Evolutionary conservation across 2,113 vertebrate species (phyloP).

Genomic region (Cathartes aura): DNA sequence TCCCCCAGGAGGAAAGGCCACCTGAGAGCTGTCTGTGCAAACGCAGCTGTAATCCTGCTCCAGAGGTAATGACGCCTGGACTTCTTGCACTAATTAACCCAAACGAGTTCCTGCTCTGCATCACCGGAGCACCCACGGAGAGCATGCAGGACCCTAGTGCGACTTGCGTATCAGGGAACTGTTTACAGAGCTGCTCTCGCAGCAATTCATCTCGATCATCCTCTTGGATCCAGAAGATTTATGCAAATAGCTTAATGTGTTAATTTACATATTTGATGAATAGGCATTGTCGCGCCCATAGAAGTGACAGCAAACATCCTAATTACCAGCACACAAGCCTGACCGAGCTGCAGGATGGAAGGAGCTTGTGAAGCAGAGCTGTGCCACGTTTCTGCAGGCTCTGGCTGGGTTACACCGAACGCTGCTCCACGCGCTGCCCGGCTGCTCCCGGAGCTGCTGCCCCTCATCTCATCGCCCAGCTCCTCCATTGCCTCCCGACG

Average conservation of each 20-base stretch:
- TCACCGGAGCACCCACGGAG: not conserved
- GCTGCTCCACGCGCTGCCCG: not conserved
- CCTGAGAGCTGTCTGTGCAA: not conserved
- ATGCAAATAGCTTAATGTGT: slow-evolving; percentile 33
- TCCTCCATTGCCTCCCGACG: accelerated
- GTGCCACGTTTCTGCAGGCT: not conserved
- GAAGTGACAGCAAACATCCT: slow-evolving; percentile 66
- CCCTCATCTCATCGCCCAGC: not conserved
- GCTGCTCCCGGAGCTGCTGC: not conserved
- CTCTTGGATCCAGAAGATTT: not conserved
- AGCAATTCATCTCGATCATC: not conserved
- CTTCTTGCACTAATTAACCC: not conserved
- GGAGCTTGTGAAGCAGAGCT: not conserved
- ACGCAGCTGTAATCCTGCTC: not conserved
- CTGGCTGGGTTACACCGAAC: not conserved
- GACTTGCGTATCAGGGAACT: not conserved
- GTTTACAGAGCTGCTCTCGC: not conserved
- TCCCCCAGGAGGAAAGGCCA: not conserved
- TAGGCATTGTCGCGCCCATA: not conserved
- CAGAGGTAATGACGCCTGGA: not conserved
- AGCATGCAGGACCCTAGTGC: not conserved
- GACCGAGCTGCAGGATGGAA: not conserved
- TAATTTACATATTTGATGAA: slow-evolving; percentile 64
- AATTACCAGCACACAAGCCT: slow-evolving; percentile 29
- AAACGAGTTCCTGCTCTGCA: not conserved